phyloP scores from a whole-genome alignment of 2,113 vertebrate species.

The Ctenomys sociabilis region DNA sequence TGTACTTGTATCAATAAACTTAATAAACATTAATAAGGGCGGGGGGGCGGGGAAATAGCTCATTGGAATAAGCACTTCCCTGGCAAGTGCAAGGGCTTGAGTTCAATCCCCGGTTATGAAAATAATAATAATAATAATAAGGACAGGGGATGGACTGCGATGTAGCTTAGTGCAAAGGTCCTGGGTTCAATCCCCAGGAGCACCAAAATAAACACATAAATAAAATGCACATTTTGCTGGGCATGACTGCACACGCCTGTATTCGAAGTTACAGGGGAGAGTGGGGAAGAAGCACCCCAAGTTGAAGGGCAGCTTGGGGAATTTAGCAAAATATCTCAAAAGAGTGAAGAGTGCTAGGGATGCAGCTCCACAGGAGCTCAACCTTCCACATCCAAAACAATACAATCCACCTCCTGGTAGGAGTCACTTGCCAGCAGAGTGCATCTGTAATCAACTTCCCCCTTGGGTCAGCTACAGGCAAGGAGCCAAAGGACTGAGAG shows the following conservation, averaged over 20 bases:
- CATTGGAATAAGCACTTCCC: too few relatives aligned
- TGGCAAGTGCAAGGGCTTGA: too few relatives aligned
- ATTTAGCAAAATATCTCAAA: neutral
- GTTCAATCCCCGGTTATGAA: too few relatives aligned
- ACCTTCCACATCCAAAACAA: neutral
- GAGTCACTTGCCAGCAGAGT: too few relatives aligned
- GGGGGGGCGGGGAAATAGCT: too few relatives aligned
- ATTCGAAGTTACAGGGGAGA: neutral
- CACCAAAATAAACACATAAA: neutral
- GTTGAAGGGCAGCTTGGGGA: neutral
- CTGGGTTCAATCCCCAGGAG: neutral
- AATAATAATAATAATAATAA: neutral
- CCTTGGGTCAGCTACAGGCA: neutral
- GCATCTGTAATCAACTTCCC: neutral
- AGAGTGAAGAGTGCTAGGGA: neutral
- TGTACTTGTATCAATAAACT: neutral
- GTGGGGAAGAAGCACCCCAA: neutral
- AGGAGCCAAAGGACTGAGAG: neutral
- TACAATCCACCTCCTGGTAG: neutral
- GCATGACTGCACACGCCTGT: neutral
- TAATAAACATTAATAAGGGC: neutral
- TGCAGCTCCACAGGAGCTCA: neutral
- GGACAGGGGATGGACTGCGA: too few relatives aligned
- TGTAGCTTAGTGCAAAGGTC: neutral
- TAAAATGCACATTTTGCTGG: neutral